Base-by-base conservation (phyloP, 2,113 vertebrate species). In the Phoxinus phoxinus region DNA sequence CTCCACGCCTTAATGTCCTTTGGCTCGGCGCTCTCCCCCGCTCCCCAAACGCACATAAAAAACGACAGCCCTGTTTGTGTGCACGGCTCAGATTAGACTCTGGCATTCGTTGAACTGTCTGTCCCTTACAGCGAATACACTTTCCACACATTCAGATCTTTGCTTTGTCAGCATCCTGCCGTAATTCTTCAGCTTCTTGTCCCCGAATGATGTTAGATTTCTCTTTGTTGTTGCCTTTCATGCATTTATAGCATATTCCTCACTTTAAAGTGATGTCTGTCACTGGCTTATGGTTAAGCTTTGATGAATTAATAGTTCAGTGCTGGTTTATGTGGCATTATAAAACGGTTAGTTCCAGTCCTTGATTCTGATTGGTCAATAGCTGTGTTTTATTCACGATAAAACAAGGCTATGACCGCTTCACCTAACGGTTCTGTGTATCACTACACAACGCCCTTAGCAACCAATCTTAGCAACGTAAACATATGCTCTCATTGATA, bases 1-100 rank as follows among this genome's bases (percentile, higher is more conserved):
- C 58, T 58, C 81, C 86, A 74, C 69, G 87, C 84, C 81, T 84
- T 89, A 86, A 89, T 89, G 87, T 86, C 32, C 84, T 87, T 84
- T 88, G 87, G 86, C 86, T 73, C 61, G 4, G 73, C 30, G 63
- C 85, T 88, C 48, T 85, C 65, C 59, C 77, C 48, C 77, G 23
- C 74, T 86, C 75, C 83, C 53, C 84, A 59, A 65, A 44, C 44
- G 35, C 82, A 86, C 56, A 87, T 78, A 86, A 84, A 73, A 82
- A 61, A 83, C 32, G 71, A 77, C 84, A 77, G 51, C 67, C 76
- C 75, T 86, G 80, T 85, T 58, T 59, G 25, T 71, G 69, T 86
- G 83, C 69, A 19, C 17, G 63, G 23, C 56, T 48, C 35, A 81
- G 37, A 30, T n/a, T 27, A 41, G 63, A 13, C 81, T 75, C 25